phyloP scores from a whole-genome alignment of 2,113 vertebrate species.

The Hucho hucho region DNA sequence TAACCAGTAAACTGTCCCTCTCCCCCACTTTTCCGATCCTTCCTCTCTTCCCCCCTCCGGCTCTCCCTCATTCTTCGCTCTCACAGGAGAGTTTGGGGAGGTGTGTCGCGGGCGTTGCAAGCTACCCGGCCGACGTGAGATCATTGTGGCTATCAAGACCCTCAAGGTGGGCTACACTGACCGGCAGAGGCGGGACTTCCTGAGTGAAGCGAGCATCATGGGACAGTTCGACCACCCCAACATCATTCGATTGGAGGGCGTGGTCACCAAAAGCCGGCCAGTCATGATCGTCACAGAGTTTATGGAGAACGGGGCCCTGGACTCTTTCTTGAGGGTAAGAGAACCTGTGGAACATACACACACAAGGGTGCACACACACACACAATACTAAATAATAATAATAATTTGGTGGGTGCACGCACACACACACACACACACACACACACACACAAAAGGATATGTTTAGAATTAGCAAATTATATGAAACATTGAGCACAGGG shows the following conservation, averaged over 20 bases:
- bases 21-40: slow-evolving; percentile 69
- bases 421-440: neutral
- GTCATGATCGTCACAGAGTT: slow-evolving; percentile 99
- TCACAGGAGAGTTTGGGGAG: slow-evolving; percentile 94
- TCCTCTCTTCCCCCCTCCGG: slow-evolving; percentile 51
- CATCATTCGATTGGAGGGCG: slow-evolving; percentile 95
- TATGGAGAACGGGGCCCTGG: slow-evolving; percentile 97
- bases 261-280: slow-evolving; percentile 96
- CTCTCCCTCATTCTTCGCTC: slow-evolving; percentile 32
- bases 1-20: slow-evolving; percentile 77
- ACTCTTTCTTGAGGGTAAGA: slow-evolving; percentile 94
- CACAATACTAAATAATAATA: no score
- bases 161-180: slow-evolving; percentile 97
- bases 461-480: no score
- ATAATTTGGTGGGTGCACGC: neutral
- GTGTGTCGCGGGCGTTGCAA: slow-evolving; percentile 95
- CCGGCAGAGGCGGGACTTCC: slow-evolving; percentile 92
- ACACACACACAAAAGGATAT: neutral
- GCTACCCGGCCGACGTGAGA: slow-evolving; percentile 90
- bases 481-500: no score
- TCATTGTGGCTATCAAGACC: slow-evolving; percentile 97
- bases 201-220: slow-evolving; percentile 98
- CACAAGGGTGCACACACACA: neutral
- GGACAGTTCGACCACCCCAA: slow-evolving; percentile 99
- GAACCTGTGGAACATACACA: neutral